Base-by-base conservation (phyloP, 23 tunicate genomes). In the Halocynthia aurantium region DNA sequence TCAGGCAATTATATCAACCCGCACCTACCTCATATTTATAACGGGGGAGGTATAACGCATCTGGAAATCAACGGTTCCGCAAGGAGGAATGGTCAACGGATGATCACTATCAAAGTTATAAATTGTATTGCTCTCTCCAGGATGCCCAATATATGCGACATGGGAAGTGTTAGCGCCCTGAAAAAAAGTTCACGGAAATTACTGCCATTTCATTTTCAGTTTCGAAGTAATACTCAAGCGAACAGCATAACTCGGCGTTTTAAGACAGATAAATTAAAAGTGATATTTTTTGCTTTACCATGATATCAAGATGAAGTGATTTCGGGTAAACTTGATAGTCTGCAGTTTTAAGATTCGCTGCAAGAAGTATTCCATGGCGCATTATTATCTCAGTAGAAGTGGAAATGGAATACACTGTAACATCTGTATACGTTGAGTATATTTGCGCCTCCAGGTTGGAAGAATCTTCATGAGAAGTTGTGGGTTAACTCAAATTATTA, bases 31-130 rank as follows among this genome's bases (percentile, higher is more conserved):
- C 19, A 84, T 70, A 15, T 53, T 67, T 56, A 89, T 74, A 7
- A 80, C 81, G 7, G 96, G 96, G 8, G 96, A 74, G 10, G 76
- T n/a, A 57, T 89, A 80, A 88, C 96, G 84, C 6, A 89, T 83
- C 53, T 89, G 96, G 69, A 89, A 89, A 55, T 89, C 96, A 61
- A 76, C 76, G 8, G 54, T 10, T 6, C 88, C 96, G 70, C 96
- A 84, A 7, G 77, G 55, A 5, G 88, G 88, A 58, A 89, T 69
- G 18, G 58, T 9, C 7, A 83, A 53, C 51, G 52, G 15, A 10
- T 52, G 52, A 9, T 52, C 60, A n/a, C 22, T 52, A 31, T 72
- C n/a, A 0, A 89, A 20, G 40, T 80, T 75, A 52, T 84, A 69
- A 12, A 80, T 67, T 20, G 67, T 80, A 19, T 51, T 7, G 76